Evolutionary conservation across 2,797 vertebrate genomes (phyloP).

Genomic region (Alectoris magna): DNA sequence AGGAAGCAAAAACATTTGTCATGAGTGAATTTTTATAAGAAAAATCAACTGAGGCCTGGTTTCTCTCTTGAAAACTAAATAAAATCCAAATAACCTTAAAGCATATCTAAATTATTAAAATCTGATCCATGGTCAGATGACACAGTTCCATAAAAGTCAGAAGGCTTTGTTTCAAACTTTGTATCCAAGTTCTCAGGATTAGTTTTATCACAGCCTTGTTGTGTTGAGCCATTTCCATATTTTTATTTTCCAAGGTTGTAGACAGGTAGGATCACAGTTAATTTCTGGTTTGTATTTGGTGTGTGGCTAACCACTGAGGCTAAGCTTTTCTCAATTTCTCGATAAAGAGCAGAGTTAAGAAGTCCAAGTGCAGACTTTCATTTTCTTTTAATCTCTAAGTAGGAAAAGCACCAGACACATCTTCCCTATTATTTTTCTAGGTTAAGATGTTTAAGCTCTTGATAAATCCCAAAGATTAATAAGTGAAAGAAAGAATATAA

Average conservation of each 20-base stretch:
- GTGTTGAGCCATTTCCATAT: not conserved
- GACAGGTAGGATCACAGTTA: not conserved
- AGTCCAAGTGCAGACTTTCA: not conserved
- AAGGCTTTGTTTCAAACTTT: not conserved
- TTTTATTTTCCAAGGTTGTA: not conserved
- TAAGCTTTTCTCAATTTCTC: not conserved
- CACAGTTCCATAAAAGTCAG: not conserved
- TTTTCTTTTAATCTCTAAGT: not conserved
- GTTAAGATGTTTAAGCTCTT: conserved; percentile 8
- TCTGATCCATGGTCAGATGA: not conserved
- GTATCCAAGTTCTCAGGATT: not conserved
- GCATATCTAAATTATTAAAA: not conserved
- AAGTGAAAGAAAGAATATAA: not conserved
- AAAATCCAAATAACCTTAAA: not conserved
- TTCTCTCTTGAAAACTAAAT: not conserved
- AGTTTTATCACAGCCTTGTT: not conserved
- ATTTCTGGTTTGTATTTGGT: not conserved
- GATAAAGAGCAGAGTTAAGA: not conserved
- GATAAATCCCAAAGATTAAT: conserved; percentile 13
- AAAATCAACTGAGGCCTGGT: not conserved
- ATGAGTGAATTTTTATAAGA: not conserved
- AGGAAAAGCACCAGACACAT: not conserved
- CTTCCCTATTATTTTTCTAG: conserved; percentile 11
- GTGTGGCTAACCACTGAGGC: not conserved
- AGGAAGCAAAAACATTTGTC: not conserved